Evolutionary conservation across 2,797 vertebrate species (phyloP).

Genomic region (Melanotaenia maccullochi): DNA sequence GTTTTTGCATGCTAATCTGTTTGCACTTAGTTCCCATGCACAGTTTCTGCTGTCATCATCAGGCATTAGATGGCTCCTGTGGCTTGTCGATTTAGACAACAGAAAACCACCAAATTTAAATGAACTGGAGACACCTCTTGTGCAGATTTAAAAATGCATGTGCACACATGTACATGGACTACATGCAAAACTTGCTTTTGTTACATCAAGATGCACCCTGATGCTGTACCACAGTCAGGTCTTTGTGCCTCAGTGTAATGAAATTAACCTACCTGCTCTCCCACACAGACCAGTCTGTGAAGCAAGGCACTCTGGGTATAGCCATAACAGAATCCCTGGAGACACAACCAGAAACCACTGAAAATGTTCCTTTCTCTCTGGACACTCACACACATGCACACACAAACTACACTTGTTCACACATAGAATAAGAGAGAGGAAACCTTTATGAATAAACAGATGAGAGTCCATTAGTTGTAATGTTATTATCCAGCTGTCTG

Average conservation of each 20-base stretch:
- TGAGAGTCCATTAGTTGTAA: slow-evolving; percentile 73
- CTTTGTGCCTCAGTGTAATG: slow-evolving; percentile 73
- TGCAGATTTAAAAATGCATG: slow-evolving; percentile 16
- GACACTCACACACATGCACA: not conserved
- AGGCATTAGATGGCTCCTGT: slow-evolving; percentile 43
- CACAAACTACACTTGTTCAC: slow-evolving; percentile 37
- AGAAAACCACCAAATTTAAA: slow-evolving; percentile 11
- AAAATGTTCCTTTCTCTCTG: slow-evolving; percentile 48
- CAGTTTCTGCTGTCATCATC: slow-evolving; percentile 45
- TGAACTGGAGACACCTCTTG: not conserved
- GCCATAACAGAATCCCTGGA: slow-evolving; percentile 73
- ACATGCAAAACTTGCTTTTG: slow-evolving; percentile 24
- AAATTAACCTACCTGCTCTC: slow-evolving; percentile 71
- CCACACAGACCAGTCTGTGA: slow-evolving; percentile 74
- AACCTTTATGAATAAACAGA: slow-evolving; percentile 76
- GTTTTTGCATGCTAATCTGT: slow-evolving; percentile 51
- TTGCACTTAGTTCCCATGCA: slow-evolving; percentile 56
- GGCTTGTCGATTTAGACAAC: slow-evolving; percentile 50
- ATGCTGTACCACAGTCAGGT: slow-evolving; percentile 57
- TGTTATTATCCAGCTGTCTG: slow-evolving; percentile 71
- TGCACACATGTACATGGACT: not conserved
- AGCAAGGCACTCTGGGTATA: slow-evolving; percentile 75
- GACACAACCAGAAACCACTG: slow-evolving; percentile 70
- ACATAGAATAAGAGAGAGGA: slow-evolving; percentile 41
- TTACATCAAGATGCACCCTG: slow-evolving; percentile 48